These are phyloP conservation scores for Drosophila grimshawi DNA, from an alignment of 1,140 invertebrate species.

Conservation along the genomic window DNA sequence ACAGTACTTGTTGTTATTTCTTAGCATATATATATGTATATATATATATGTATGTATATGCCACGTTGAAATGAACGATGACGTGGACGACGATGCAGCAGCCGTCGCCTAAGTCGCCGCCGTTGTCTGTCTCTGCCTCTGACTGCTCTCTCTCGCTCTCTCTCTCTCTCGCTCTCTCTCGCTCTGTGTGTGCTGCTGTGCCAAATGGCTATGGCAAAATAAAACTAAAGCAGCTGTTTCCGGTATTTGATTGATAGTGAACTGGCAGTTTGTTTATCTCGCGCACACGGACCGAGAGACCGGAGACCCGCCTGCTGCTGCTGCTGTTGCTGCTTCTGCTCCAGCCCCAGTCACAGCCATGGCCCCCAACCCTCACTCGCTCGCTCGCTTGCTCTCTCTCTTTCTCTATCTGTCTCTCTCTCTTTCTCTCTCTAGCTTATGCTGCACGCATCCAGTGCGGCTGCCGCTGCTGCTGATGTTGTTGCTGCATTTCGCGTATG, in stretches of 20 bases:
- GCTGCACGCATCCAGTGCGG: conserved; percentile 43
- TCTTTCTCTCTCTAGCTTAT: conserved; percentile 13
- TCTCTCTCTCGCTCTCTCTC: conserved; percentile 22
- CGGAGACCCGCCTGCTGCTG: conserved; percentile 47
- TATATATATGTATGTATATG: conserved; percentile 6
- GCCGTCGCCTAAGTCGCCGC: conserved; percentile 41
- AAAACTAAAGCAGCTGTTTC: conserved; percentile 85
- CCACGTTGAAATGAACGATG: conserved; percentile 43
- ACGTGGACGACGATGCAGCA: conserved; percentile 45
- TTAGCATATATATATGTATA: not conserved
- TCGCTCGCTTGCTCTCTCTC: conserved; percentile 9
- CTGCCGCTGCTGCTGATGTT: conserved; percentile 26
- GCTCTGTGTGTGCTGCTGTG: conserved; percentile 62
- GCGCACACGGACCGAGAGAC: conserved; percentile 58
- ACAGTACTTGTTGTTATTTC: conserved; percentile 17
- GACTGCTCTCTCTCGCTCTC: not conserved
- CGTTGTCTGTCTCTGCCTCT: conserved; percentile 38
- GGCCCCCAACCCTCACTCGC: conserved; percentile 12
- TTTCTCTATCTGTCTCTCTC: conserved; percentile 14
- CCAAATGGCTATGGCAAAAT: conserved; percentile 82
- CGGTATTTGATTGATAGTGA: conserved; percentile 85
- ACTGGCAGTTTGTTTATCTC: conserved; percentile 84
- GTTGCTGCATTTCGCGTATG: conserved; percentile 76
- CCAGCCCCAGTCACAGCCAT: conserved; percentile 26
- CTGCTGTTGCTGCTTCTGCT: conserved; percentile 20